These are phyloP conservation scores for Caranx ignobilis DNA, from an alignment of 2,113 vertebrate species.

Conservation along the genomic window DNA sequence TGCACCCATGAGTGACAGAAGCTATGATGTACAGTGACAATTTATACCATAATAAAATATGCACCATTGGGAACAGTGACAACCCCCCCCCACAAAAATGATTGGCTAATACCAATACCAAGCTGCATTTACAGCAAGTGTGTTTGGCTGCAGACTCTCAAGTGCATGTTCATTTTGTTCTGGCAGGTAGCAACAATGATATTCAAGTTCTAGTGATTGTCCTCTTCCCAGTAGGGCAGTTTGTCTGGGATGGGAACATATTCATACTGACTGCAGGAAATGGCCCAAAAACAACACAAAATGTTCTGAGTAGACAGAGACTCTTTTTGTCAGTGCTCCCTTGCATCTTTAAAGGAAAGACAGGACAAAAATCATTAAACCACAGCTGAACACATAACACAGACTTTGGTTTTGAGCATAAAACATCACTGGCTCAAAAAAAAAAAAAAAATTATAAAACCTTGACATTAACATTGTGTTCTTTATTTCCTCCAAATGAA, in stretches of 20 bases:
- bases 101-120: not conserved
- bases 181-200: conserved; percentile 2
- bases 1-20: conserved; percentile 2
- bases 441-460: not conserved
- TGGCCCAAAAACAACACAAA: conserved; percentile 10
- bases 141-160: not conserved
- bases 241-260: conserved; percentile 38
- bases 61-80: not conserved
- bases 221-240: conserved; percentile 10
- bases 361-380: not conserved
- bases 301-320: not conserved
- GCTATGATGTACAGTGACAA: not conserved
- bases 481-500: not conserved
- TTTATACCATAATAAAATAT: conserved; percentile 13
- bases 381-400: not conserved
- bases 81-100: not conserved
- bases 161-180: conserved; percentile 21
- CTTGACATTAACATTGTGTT: not conserved
- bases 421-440: not conserved
- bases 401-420: not conserved
- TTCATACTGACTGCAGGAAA: conserved; percentile 37
- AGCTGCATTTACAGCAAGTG: not conserved
- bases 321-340: conserved; percentile 12
- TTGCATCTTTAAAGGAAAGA: not conserved
- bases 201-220: conserved; percentile 16